Evolutionary conservation across 2,113 vertebrate species (phyloP).

Genomic region (Hippocampus abdominalis): DNA sequence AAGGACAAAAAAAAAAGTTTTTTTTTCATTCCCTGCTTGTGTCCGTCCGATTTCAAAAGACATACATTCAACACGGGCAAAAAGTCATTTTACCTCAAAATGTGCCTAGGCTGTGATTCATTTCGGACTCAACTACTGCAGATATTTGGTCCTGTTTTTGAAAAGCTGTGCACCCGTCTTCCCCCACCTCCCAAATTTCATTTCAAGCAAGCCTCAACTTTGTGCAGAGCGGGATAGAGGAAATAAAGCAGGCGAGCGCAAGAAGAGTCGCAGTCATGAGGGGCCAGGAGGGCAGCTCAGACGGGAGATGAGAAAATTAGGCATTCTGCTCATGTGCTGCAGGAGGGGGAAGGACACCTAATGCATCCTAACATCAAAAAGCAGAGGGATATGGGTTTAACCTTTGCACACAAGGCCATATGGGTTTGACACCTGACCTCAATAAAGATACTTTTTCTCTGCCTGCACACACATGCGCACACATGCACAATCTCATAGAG

Average conservation of each 20-base stretch:
- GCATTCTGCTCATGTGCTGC: slow-evolving; percentile 21
- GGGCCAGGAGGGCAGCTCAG: slow-evolving; percentile 21
- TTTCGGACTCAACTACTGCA: not conserved
- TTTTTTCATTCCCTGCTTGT: not conserved
- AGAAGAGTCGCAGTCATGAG: slow-evolving; percentile 16
- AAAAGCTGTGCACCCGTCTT: not conserved
- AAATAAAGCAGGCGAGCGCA: slow-evolving; percentile 29
- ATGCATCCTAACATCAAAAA: slow-evolving; percentile 49
- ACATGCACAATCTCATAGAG: not conserved
- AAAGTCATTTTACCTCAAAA: too few relatives aligned
- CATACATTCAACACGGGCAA: not conserved
- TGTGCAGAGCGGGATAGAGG: not conserved
- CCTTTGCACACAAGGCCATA: slow-evolving; percentile 38
- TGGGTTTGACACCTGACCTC: slow-evolving; percentile 50
- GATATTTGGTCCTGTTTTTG: not conserved
- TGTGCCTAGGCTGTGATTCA: not conserved
- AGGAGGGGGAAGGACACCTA: slow-evolving; percentile 3
- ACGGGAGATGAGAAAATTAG: slow-evolving; percentile 46
- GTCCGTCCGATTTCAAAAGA: not conserved
- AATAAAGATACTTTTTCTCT: slow-evolving; percentile 57
- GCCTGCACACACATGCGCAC: slow-evolving; percentile 20
- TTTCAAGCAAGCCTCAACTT: slow-evolving; percentile 3
- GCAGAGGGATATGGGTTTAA: slow-evolving; percentile 49
- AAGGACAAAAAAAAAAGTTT: not conserved
- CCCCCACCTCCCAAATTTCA: not conserved